Conservation (phyloP, 2,797 vertebrate genomes). For the Naso thynnoides region DNA sequence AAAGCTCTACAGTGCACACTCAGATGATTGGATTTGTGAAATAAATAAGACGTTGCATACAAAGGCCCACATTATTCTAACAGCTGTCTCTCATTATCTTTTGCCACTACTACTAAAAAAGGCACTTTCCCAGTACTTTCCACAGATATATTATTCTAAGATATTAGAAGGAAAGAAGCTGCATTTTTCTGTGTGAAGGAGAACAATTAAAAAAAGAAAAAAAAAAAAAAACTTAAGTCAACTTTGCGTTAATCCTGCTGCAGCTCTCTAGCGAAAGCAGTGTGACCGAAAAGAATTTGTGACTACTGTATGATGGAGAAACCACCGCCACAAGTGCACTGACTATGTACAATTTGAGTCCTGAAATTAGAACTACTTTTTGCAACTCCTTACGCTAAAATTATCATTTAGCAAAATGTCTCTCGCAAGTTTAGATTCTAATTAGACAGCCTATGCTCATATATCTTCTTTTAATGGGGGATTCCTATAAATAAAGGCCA, state of each 20-base stretch:
- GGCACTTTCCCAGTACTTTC: not conserved
- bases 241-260: not conserved
- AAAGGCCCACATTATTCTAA: not conserved
- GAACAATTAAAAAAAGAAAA: not conserved
- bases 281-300: not conserved
- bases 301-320: conserved; percentile 24
- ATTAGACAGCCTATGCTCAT: conserved; percentile 76
- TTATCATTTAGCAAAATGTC: conserved; percentile 71
- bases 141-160: not conserved
- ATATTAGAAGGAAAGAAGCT: not conserved
- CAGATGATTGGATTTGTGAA: not conserved
- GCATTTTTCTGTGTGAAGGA: not conserved
- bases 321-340: conserved; percentile 48
- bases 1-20: not conserved
- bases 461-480: conserved; percentile 78
- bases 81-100: not conserved
- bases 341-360: conserved; percentile 71
- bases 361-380: conserved; percentile 69
- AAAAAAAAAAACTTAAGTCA: not conserved
- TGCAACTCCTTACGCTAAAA: conserved; percentile 67
- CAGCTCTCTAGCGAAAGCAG: not conserved
- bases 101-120: not conserved
- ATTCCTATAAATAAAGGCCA: conserved; percentile 79
- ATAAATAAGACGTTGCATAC: not conserved
- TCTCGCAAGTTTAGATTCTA: conserved; percentile 73